Base-by-base conservation (phyloP, 2,797 vertebrate genomes). In the Diplodus puntazzo region DNA sequence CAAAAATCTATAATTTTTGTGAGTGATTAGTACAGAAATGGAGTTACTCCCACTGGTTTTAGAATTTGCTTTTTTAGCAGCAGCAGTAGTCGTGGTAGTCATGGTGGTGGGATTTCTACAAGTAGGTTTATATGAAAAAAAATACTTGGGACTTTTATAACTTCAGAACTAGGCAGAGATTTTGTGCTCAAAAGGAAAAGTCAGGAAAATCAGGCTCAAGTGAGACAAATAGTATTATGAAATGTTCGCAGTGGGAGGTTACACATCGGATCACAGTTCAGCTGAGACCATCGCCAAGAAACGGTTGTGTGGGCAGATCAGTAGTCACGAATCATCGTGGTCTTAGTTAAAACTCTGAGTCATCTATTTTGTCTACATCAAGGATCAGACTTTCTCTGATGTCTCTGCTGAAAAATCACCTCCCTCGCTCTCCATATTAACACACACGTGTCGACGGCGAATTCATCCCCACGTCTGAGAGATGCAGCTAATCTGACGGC, bases 271-370 rank as follows among this genome's bases (percentile, higher is more conserved):
- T 75, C 72, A 52, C 75, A 77, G 80, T 59, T 80, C 77, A 87
- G 62, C 54, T 21, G 48, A 78, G 82, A 30, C 13, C 0, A 79
- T 55, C 1, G 13, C 61, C 67, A 75, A 73, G 71, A 77, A 54
- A 48, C 46, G 30, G n/a, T 81, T 18, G 80, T 57, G 90, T 86
- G 84, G 80, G 86, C 39, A 45, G 82, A 82, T 76, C 77, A 69
- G 76, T 62, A 72, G 87, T 90, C 87, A 91, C 82, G 81, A 91
- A 81, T 80, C 80, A 25, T 17, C 54, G 27, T 45, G n/a, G 72
- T 75, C 66, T 73, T 30, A 18, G 12, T 55, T 75, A n/a, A n/a
- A 81, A 69, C 13, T 57, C 14, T 84, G 89, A 84, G 69, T 85
- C 71, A 88, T 76, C 48, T 53, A 75, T 82, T 74, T 77, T 73